phyloP scores from a whole-genome alignment of 2,113 vertebrate species.

The Rhodinocichla rosea region DNA sequence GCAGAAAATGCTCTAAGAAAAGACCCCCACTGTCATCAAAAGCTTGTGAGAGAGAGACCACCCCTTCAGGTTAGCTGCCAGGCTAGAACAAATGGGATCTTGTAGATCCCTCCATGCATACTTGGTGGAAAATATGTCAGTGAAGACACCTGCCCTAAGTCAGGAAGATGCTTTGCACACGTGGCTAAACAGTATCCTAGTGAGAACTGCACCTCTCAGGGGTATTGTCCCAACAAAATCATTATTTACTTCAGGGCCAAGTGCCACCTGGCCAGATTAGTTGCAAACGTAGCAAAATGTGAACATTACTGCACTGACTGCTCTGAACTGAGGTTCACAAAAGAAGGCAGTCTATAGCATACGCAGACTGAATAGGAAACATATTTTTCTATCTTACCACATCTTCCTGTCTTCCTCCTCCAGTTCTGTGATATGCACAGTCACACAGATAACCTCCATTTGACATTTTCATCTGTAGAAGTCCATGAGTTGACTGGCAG shows the following conservation, averaged over 20 bases:
- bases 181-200: not conserved
- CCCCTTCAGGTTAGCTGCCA: not conserved
- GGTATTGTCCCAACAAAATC: not conserved
- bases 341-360: not conserved
- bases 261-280: not conserved
- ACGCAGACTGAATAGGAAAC: not conserved
- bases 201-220: not conserved
- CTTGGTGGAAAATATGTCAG: not conserved
- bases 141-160: not conserved
- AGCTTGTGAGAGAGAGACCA: not conserved
- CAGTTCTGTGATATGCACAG: rapidly evolving
- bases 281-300: rapidly evolving
- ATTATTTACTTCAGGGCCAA: not conserved
- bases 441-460: not conserved
- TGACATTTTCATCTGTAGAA: not conserved
- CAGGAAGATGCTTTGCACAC: not conserved
- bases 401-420: not conserved
- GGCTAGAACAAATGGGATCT: not conserved
- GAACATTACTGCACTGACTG: not conserved
- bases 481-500: not conserved
- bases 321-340: not conserved
- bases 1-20: not conserved
- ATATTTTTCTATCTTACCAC: not conserved
- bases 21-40: not conserved
- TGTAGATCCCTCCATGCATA: rapidly evolving